Base-by-base conservation (phyloP, 2,797 vertebrate species). In the Gymnodraco acuticeps region DNA sequence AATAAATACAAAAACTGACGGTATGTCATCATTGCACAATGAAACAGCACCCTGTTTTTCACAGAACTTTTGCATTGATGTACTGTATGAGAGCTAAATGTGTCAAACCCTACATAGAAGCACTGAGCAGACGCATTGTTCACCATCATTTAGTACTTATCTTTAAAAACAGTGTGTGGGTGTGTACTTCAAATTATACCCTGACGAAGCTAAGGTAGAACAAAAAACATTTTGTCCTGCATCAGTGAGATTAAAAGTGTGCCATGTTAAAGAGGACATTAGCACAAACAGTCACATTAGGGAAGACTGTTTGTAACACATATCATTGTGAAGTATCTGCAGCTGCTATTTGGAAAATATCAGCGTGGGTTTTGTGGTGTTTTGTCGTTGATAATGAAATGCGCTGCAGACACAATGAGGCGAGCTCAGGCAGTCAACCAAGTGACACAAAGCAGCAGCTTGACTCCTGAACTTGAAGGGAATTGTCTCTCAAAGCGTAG, bases 161-260 rank as follows among this genome's bases (percentile, higher is more conserved):
- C 61, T 72, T 48, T 72, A 55, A 27, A 72, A 77, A 69, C 66
- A 3, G 11, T 23, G 78, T n/a, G 82, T 84, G 84, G 78, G 84
- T 27, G 83, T 84, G 42, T 20, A 69, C 82, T 73, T 74, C 33
- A 80, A 67, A 73, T 78, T 75, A 70, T 17, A 62, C 61, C 59
- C 33, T 63, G 42, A 58, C 42, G 61, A 70, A 51, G 53, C 51
- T 14, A 12, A 23, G 66, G 61, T 33, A 54, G 19, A 75, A 77
- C 38, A 69, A 68, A 64, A 75, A 43, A 9, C 8, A 70, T 58
- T 42, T 64, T 58, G 42, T 64, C 66, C 66, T 75, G 69, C 58
- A 73, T 54, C 48, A 66, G 17, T 13, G 59, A 47, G 46, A 82
- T 66, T 15, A 64, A 31, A 73, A 71, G 59, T 19, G 64, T 58